Conservation (phyloP, 2,888 invertebrate genomes). For the Encarsia formosa region DNA sequence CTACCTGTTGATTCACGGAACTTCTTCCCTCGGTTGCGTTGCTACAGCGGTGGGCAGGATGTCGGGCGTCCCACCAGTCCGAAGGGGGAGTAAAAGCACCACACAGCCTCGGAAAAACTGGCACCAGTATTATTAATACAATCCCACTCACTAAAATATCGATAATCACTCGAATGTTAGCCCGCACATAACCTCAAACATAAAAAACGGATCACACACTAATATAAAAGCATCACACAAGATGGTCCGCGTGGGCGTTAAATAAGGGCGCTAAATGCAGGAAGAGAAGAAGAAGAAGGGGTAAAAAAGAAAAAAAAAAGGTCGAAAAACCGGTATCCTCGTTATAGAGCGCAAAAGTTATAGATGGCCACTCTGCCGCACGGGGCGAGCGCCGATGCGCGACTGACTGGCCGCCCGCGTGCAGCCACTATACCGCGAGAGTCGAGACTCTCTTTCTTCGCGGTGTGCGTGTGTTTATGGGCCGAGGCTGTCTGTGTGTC, state of each 20-base stretch:
- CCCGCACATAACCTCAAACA: too few relatives aligned
- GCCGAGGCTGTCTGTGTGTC: background rate
- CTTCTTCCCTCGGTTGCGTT: slow-evolving; percentile 18
- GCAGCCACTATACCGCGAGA: background rate
- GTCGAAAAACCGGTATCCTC: slow-evolving; percentile 17
- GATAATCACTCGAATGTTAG: too few relatives aligned
- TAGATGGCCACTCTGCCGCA: slow-evolving; percentile 37
- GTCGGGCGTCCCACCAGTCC: too few relatives aligned
- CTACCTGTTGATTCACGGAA: slow-evolving; percentile 45
- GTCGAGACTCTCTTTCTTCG: background rate
- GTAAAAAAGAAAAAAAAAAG: background rate
- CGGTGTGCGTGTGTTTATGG: background rate
- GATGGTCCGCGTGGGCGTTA: too few relatives aligned
- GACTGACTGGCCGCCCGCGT: slow-evolving; percentile 25
- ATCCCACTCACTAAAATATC: too few relatives aligned
- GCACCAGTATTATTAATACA: too few relatives aligned
- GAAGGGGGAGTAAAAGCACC: too few relatives aligned
- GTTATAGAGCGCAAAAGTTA: too few relatives aligned
- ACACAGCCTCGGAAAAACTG: too few relatives aligned
- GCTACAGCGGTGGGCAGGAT: slow-evolving; percentile 5
- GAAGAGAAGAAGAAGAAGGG: background rate
- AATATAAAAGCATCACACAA: too few relatives aligned
- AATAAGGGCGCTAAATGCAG: too few relatives aligned
- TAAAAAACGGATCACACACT: too few relatives aligned
- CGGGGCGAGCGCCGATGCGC: slow-evolving; percentile 41